Conservation (phyloP, 1,140 invertebrate genomes). For the Neelides sp. region DNA sequence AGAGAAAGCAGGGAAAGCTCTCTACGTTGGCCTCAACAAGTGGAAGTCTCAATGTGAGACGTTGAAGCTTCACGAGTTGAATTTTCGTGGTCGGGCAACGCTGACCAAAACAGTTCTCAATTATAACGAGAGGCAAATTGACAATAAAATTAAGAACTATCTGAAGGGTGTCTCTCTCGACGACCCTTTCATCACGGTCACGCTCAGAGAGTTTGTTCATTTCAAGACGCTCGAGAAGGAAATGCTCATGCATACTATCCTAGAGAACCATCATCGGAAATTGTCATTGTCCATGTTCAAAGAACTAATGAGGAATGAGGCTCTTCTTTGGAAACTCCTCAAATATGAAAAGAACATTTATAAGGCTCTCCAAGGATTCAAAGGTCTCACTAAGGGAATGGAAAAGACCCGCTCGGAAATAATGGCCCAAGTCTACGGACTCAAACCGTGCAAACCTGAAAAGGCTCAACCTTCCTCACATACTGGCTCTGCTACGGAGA, state of each 20-base stretch:
- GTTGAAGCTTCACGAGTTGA: neutral
- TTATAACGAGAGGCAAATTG: slow-evolving; percentile 17
- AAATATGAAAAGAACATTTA: neutral
- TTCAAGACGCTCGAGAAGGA: slow-evolving; percentile 15
- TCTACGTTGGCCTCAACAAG: neutral
- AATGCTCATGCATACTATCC: slow-evolving; percentile 2
- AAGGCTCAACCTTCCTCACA: too few species aligned
- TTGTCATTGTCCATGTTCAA: slow-evolving; percentile 12
- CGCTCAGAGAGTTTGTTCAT: slow-evolving; percentile 18
- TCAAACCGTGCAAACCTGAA: too few species aligned
- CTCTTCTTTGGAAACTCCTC: too few species aligned
- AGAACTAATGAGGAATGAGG: slow-evolving; percentile 8
- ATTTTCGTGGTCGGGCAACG: neutral
- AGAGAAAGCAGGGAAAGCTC: neutral
- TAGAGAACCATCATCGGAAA: slow-evolving; percentile 17
- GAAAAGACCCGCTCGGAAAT: neutral
- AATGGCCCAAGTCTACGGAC: slow-evolving; percentile 5
- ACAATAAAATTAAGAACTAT: slow-evolving; percentile 4
- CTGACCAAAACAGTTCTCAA: slow-evolving; percentile 9
- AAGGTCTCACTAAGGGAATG: too few species aligned
- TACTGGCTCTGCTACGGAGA: too few species aligned
- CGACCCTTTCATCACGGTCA: slow-evolving; percentile 23
- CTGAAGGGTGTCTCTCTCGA: slow-evolving; percentile 11
- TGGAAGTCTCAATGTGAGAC: neutral
- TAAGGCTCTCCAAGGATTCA: neutral